Evolutionary conservation across 1,140 invertebrate genomes (phyloP).

Genomic region (Thalassaphorura encarpata): DNA sequence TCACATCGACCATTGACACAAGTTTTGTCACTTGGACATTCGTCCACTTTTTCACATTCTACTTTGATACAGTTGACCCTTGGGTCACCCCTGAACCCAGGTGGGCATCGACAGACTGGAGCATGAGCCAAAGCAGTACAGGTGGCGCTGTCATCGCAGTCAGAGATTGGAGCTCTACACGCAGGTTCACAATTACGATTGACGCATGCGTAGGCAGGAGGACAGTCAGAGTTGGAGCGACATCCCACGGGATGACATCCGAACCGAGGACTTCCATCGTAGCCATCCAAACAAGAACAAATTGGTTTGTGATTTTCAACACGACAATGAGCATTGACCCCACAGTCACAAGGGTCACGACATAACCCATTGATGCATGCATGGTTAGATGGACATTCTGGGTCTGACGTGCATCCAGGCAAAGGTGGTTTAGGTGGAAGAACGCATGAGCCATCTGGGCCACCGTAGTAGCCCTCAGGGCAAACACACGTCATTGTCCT

Average conservation of each 20-base stretch:
- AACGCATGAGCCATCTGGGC: neutral
- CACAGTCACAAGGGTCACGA: conserved; percentile 68
- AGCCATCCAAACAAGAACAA: conserved; percentile 68
- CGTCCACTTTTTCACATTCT: conserved; percentile 60
- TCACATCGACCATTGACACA: conserved; percentile 69
- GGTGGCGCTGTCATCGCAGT: conserved; percentile 26
- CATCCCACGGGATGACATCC: conserved; percentile 36
- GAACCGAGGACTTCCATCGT: conserved; percentile 62
- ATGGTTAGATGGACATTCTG: conserved; percentile 60
- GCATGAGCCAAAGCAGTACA: conserved; percentile 34
- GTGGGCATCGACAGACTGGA: conserved; percentile 39
- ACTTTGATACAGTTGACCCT: conserved; percentile 60
- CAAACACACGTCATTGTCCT: conserved; percentile 80
- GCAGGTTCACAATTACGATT: conserved; percentile 72
- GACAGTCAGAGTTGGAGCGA: conserved; percentile 56
- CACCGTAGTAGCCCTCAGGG: conserved; percentile 41
- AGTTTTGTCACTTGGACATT: conserved; percentile 61
- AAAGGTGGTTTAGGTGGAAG: conserved; percentile 34
- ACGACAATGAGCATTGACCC: conserved; percentile 64
- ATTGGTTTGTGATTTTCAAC: conserved; percentile 68
- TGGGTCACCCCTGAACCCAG: conserved; percentile 65
- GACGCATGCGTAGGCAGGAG: conserved; percentile 65
- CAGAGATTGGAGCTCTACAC: conserved; percentile 41
- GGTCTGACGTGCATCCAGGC: conserved; percentile 60
- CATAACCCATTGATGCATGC: conserved; percentile 64